Conservation (phyloP, 2,797 vertebrate species). For the Anguilla obscura region DNA sequence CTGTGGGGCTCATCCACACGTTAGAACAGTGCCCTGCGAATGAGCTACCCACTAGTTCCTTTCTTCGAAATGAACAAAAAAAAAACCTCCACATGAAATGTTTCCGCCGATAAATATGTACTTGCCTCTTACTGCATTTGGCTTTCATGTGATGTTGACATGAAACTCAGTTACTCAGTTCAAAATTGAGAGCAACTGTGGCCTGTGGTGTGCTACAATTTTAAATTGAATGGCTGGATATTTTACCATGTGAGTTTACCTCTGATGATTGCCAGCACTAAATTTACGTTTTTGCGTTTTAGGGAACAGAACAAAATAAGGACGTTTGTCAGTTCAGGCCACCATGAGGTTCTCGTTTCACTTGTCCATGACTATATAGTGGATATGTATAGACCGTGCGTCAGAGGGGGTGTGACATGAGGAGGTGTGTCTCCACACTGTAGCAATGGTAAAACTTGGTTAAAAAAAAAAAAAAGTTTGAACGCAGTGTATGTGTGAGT, state of each 20-base stretch:
- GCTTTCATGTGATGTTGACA: background rate
- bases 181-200: background rate
- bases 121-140: background rate
- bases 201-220: background rate
- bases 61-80: background rate
- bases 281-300: background rate
- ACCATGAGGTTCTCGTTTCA: background rate
- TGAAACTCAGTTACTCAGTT: background rate
- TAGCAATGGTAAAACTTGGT: background rate
- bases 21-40: no score
- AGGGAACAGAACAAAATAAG: background rate
- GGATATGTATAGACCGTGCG: background rate
- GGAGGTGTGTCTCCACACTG: background rate
- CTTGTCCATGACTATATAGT: background rate
- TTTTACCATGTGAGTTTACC: background rate
- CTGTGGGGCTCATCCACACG: no score
- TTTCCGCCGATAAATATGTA: background rate
- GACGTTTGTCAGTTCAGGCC: background rate
- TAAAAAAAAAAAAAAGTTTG: background rate
- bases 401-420: background rate
- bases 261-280: background rate
- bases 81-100: background rate
- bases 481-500: slow-evolving; percentile 10
- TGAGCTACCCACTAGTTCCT: background rate
- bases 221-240: background rate